A percentile compares a stretch with the other conserved stretches of the same genome.
Conservation (phyloP, 2,797 vertebrate genomes). For the Anomalospiza imberbis region DNA sequence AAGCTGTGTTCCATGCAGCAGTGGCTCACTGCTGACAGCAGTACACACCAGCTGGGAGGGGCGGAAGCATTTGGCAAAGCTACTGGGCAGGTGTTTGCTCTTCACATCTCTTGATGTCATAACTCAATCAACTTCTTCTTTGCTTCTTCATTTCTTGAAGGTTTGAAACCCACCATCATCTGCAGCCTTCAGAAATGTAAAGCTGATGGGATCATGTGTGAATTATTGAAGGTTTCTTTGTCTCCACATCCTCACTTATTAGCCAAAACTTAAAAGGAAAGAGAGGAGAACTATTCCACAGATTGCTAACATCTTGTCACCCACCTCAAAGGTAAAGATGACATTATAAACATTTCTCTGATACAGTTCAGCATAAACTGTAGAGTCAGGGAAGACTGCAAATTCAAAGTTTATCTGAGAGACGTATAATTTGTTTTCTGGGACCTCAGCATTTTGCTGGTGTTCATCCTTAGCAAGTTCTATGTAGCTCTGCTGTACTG, state of each 20-base stretch:
- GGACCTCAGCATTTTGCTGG: not conserved
- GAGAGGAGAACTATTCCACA: not conserved
- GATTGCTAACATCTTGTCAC: not conserved
- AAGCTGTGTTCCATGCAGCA: not conserved
- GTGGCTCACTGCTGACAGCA: not conserved
- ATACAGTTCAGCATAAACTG: not conserved
- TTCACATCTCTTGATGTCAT: accelerated
- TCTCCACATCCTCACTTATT: not conserved
- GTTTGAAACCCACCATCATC: not conserved
- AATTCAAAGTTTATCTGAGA: not conserved
- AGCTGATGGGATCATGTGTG: not conserved
- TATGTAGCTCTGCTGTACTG: not conserved
- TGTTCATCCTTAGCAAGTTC: not conserved
- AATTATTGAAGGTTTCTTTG: accelerated
- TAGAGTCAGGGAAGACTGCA: not conserved
- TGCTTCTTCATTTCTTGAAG: not conserved
- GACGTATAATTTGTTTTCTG: not conserved
- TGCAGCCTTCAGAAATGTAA: not conserved
- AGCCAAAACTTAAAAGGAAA: not conserved
- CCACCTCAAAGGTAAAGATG: not conserved
- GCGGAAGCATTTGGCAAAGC: not conserved
- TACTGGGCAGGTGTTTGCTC: accelerated
- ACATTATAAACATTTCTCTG: not conserved
- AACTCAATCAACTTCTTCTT: not conserved
- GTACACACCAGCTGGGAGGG: not conserved